These are phyloP conservation scores for Apostichopus californicus DNA, from an alignment of 35 echinoderm and acorn worm genomes.

Conservation along the genomic window DNA sequence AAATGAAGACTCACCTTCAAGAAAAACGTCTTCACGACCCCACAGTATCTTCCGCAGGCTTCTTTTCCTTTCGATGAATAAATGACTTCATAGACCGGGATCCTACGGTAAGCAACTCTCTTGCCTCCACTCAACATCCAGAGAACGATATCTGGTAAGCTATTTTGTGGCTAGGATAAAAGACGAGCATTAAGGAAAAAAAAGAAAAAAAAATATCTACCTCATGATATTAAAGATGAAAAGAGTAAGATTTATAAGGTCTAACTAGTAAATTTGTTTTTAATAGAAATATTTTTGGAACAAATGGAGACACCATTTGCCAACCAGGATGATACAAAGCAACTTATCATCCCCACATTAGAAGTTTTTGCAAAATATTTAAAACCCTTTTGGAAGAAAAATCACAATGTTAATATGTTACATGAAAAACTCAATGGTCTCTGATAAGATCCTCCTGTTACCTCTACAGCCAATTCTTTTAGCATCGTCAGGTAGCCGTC, in stretches of 20 bases:
- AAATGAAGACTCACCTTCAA: constrained; percentile 63
- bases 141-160: constrained; percentile 74
- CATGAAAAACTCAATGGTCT: too few species aligned
- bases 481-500: constrained; percentile 72
- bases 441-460: not conserved
- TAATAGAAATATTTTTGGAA: too few species aligned
- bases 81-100: constrained; percentile 71
- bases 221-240: too few species aligned
- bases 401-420: too few species aligned
- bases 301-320: too few species aligned
- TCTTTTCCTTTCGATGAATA: constrained; percentile 61
- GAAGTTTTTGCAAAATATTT: too few species aligned
- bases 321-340: too few species aligned
- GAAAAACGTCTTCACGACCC: constrained; percentile 63
- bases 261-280: too few species aligned
- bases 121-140: constrained; percentile 78
- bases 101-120: constrained; percentile 69
- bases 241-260: too few species aligned
- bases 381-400: too few species aligned
- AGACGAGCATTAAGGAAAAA: not conserved
- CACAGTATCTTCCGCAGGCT: constrained; percentile 63
- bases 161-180: constrained; percentile 72
- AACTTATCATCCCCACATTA: too few species aligned
- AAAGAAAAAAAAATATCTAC: too few species aligned
- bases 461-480: constrained; percentile 72